A percentile compares a stretch with the other conserved stretches of the same genome.
Conservation (phyloP, 2,888 invertebrate genomes). For the Sclerodermus sp. region DNA sequence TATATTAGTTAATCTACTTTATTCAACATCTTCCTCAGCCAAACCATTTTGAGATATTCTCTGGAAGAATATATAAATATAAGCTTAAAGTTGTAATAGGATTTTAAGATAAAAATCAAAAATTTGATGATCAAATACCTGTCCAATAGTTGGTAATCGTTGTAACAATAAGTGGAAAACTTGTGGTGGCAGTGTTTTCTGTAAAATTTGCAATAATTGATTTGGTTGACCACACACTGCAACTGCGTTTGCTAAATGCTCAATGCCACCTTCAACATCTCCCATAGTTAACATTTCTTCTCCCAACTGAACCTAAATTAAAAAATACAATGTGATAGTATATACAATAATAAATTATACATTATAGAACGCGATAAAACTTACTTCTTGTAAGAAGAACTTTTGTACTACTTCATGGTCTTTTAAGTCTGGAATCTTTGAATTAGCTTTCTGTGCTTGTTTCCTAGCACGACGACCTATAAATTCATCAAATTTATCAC, state of each 20-base stretch:
- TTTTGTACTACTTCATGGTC: conserved; percentile 94
- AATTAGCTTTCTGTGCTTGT: conserved; percentile 55
- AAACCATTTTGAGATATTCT: conserved; percentile 42
- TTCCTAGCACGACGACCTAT: conserved; percentile 67
- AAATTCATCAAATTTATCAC: conserved; percentile 6
- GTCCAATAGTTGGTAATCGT: conserved; percentile 71
- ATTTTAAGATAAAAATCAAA: neutral
- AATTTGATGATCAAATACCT: conserved; percentile 51
- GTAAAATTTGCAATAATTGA: conserved; percentile 84
- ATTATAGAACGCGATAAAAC: neutral
- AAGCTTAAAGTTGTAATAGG: neutral
- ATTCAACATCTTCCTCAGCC: conserved; percentile 54
- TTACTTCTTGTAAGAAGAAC: conserved; percentile 73
- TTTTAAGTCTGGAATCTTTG: conserved; percentile 77
- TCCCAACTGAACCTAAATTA: conserved; percentile 81
- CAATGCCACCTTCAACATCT: conserved; percentile 86
- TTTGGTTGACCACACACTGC: conserved; percentile 95
- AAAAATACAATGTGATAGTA: conserved; percentile 5
- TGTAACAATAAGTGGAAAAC: conserved; percentile 89
- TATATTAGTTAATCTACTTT: conserved; percentile 33
- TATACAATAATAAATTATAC: neutral
- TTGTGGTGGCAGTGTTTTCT: conserved; percentile 93
- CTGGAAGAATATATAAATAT: conserved; percentile 35
- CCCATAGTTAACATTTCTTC: conserved; percentile 88
- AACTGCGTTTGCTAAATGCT: conserved; percentile 96